These are phyloP conservation scores for Micropoecilia bifurca DNA, from an alignment of 2,797 vertebrate species.

Conservation along the genomic window DNA sequence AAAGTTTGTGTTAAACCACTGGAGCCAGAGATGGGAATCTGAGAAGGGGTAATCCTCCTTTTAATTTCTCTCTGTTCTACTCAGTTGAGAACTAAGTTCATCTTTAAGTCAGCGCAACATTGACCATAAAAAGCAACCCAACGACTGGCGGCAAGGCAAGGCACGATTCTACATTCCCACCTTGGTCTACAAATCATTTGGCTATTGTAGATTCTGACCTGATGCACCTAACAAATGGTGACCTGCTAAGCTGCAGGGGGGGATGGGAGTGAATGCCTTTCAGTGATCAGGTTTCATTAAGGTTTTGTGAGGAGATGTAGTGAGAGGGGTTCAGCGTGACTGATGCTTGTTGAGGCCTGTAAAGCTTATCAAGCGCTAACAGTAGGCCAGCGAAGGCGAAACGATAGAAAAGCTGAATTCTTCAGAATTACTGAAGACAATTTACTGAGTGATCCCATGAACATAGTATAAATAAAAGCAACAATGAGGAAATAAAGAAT, in stretches of 20 bases:
- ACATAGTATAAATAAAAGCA: slow-evolving; percentile 2
- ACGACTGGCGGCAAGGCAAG: slow-evolving; percentile 26
- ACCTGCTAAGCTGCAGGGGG: slow-evolving; percentile 28
- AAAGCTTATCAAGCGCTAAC: slow-evolving; percentile 54
- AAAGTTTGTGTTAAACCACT: slow-evolving; percentile 35
- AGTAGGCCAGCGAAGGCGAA: slow-evolving; percentile 39
- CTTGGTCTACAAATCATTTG: background rate
- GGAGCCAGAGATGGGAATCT: slow-evolving; percentile 48
- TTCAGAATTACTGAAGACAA: slow-evolving; percentile 12
- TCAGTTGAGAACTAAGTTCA: slow-evolving; percentile 26
- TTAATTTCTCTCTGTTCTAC: slow-evolving; percentile 32
- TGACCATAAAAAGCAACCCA: slow-evolving; percentile 37
- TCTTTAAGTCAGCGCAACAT: slow-evolving; percentile 44
- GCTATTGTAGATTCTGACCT: background rate
- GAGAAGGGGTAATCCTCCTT: slow-evolving; percentile 42
- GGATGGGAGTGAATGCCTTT: slow-evolving; percentile 52
- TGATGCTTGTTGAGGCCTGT: slow-evolving; percentile 42
- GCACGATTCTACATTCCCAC: slow-evolving; percentile 1
- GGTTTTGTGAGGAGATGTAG: slow-evolving; percentile 13
- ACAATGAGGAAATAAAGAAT: background rate
- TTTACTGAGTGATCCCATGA: background rate
- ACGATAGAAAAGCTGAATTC: slow-evolving; percentile 11
- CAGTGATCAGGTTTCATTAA: slow-evolving; percentile 55
- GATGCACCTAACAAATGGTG: slow-evolving; percentile 32
- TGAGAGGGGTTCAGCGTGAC: slow-evolving; percentile 32